Percentiles rank a stretch among this genome's conserved stretches.
phyloP scores from a whole-genome alignment of 1,140 invertebrate species.

The Berghia stephanieae region DNA sequence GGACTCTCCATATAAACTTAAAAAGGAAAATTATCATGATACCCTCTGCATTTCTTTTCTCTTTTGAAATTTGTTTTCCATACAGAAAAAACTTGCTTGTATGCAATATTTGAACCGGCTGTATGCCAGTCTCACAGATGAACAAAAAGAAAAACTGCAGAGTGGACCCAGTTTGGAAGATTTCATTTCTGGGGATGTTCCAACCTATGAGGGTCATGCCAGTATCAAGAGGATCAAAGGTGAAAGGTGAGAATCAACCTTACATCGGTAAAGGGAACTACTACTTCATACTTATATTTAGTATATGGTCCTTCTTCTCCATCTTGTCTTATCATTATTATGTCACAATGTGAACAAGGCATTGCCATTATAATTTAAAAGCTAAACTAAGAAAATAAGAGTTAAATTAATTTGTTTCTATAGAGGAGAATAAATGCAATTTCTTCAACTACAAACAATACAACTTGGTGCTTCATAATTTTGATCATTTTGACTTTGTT shows the following conservation, averaged over 20 bases:
- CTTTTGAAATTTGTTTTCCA: not conserved
- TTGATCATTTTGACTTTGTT: no score
- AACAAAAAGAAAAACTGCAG: slow-evolving; percentile 51
- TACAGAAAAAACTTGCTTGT: not conserved
- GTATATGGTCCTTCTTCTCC: not conserved
- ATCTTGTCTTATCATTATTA: not conserved
- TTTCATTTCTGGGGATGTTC: slow-evolving; percentile 71
- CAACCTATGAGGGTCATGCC: slow-evolving; percentile 67
- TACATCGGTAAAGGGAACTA: not conserved
- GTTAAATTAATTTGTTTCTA: no score
- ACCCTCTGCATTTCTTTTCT: not conserved
- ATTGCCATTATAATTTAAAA: no score
- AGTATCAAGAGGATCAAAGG: slow-evolving; percentile 87
- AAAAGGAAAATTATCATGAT: not conserved
- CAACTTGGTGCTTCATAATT: no score
- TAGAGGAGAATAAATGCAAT: no score
- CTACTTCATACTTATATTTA: slow-evolving; percentile 15
- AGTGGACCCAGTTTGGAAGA: slow-evolving; percentile 68
- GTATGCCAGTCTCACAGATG: slow-evolving; percentile 42
- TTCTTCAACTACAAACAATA: no score
- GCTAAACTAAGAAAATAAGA: no score
- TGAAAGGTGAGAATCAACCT: slow-evolving; percentile 72
- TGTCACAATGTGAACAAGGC: no score
- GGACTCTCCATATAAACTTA: not conserved
- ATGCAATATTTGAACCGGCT: not conserved